Evolutionary conservation across 2,888 invertebrate genomes (phyloP), one percentile per base, ranked within the genome.

Genomic region (Amblyjoppa fuscipennis): DNA sequence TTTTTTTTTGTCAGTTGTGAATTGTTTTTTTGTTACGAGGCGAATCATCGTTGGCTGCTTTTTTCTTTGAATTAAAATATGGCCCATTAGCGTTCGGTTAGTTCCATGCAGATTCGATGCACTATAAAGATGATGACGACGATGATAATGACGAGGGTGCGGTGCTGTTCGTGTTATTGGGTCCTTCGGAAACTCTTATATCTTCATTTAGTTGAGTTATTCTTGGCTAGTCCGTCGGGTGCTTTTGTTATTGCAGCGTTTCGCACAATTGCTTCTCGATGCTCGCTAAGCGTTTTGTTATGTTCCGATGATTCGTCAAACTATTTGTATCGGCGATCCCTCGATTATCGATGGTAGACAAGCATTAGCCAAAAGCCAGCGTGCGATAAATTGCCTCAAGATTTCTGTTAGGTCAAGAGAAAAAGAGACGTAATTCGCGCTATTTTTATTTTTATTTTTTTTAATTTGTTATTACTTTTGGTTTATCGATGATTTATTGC

Each of bases 21-120:
- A 16, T 71, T 28, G 61, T 49, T 56, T 68, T 49, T 56, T 49
- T 51, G 28, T 49, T 45, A 51, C 13, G 0, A n/a, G 13, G 7
- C 16, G 13, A 59, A 13, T 20, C 7, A 20, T 31, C 49, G 31
- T 78, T 49, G 20, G 5, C 9, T 49, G 11, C 41, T 80, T 69
- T 61, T 53, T 64, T 80, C 3, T 59, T 73, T 56, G 31, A 53
- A 38, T 34, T 51, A 25, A 31, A 6, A 53, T 25, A 38, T 31
- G 25, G 7, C 3, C 13, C 20, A 34, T 25, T 76, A 31, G 34
- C 49, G 11, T 34, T 68, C 2, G 34, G 41, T 76, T 76, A 76
- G 68, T 76, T 70, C 56, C 80, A 84, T 76, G 79, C 79, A 41
- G 45, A 73, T 59, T 83, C 45, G 71, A 56, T 69, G 75, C 75